Evolutionary conservation across 2,888 invertebrate genomes (phyloP).

Genomic region (Archips xylosteana): DNA sequence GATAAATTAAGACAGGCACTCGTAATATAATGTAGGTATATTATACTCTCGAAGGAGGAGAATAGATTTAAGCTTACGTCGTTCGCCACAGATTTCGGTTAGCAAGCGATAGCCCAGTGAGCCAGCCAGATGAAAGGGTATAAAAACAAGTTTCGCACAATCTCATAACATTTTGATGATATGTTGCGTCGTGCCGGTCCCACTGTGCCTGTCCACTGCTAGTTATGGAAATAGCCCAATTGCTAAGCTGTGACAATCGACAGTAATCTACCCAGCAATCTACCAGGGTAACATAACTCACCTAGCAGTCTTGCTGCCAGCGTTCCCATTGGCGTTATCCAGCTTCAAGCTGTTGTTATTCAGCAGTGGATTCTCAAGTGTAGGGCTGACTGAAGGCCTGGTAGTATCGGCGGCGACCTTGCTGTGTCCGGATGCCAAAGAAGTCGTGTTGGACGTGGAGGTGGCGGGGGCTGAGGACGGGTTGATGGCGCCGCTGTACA

Average conservation of each 20-base stretch:
- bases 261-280: neutral
- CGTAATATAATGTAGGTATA: too few species aligned
- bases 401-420: slow-evolving; percentile 72
- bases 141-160: too few species aligned
- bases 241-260: neutral
- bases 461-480: slow-evolving; percentile 69
- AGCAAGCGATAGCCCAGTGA: too few species aligned
- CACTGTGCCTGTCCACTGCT: too few species aligned
- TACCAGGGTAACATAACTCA: slow-evolving; percentile 47
- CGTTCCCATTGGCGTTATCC: slow-evolving; percentile 79
- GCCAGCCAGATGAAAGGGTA: too few species aligned
- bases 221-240: too few species aligned
- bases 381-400: slow-evolving; percentile 71
- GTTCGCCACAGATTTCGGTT: too few species aligned
- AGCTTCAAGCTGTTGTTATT: slow-evolving; percentile 79
- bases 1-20: neutral
- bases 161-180: too few species aligned
- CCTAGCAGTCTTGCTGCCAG: slow-evolving; percentile 82
- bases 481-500: slow-evolving; percentile 81
- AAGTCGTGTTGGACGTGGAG: slow-evolving; percentile 59
- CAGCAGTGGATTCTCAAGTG: slow-evolving; percentile 70
- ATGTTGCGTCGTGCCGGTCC: too few species aligned
- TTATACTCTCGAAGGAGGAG: too few species aligned
- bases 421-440: slow-evolving; percentile 64
- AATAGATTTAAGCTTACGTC: too few species aligned